Evolutionary conservation across 2,797 vertebrate species (phyloP).

Genomic region (Benthosema pterotum): DNA sequence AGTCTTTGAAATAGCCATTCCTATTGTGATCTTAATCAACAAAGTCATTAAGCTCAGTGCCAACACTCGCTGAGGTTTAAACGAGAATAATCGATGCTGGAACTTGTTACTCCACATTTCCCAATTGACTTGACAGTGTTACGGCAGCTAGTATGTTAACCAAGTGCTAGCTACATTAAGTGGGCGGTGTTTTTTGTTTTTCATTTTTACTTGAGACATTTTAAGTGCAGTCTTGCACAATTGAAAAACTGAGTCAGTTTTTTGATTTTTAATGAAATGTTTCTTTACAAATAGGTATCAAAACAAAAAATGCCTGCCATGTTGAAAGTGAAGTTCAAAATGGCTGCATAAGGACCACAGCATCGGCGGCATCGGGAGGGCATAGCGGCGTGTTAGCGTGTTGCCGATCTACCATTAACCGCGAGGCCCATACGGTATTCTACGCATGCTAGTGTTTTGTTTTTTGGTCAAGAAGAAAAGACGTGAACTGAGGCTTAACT

Average conservation of each 20-base stretch:
- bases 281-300: conserved; percentile 74
- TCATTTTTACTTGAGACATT: conserved; percentile 84
- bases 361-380: conserved; percentile 91
- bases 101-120: conserved; percentile 87
- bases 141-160: conserved; percentile 92
- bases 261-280: conserved; percentile 58
- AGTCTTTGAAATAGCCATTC: conserved; percentile 97
- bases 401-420: conserved; percentile 74
- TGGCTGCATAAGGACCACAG: conserved; percentile 93
- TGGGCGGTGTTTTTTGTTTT: conserved; percentile 90
- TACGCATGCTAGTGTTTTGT: conserved; percentile 99
- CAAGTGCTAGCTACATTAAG: conserved; percentile 91
- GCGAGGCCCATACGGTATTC: conserved; percentile 92
- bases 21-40: conserved; percentile 91
- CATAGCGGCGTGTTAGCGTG: conserved; percentile 57
- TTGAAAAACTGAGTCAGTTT: conserved; percentile 78
- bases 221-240: conserved; percentile 74
- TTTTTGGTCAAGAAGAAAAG: conserved; percentile 99
- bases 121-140: conserved; percentile 89
- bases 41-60: conserved; percentile 86
- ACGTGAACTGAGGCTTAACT: conserved; percentile 98
- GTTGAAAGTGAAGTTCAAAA: conserved; percentile 92
- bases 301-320: conserved; percentile 93
- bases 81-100: conserved; percentile 69
- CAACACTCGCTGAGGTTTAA: conserved; percentile 88